These are phyloP conservation scores for Suricata suricatta DNA, from an alignment of 2,113 vertebrate species.

Conservation along the genomic window DNA sequence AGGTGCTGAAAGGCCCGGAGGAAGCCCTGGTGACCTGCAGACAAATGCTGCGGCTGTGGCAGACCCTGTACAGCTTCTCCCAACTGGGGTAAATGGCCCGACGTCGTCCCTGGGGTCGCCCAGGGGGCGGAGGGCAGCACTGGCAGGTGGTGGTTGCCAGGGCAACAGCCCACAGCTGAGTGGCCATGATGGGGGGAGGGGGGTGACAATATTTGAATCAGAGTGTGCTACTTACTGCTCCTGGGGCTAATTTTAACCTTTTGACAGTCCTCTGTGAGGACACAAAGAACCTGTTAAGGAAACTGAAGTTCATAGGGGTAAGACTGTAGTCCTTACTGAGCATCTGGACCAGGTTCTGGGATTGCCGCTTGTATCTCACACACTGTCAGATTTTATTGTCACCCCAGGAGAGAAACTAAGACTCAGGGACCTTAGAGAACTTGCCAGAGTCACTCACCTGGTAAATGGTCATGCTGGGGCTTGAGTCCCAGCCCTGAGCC, in stretches of 20 bases:
- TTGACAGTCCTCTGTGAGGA: background rate
- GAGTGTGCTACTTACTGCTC: background rate
- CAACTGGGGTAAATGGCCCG: constrained; percentile 89
- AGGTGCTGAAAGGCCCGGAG: constrained; percentile 90
- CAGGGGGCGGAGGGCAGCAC: background rate
- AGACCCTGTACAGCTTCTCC: constrained; percentile 88
- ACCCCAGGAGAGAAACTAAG: background rate
- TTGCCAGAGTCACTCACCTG: background rate
- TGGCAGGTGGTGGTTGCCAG: background rate
- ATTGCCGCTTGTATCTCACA: background rate
- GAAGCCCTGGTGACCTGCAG: constrained; percentile 94
- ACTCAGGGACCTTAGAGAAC: background rate
- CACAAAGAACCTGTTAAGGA: background rate
- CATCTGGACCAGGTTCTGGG: background rate
- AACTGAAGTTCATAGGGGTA: background rate
- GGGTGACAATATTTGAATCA: background rate
- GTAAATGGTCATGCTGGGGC: background rate
- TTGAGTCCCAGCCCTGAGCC: background rate
- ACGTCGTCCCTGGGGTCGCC: background rate
- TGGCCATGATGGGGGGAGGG: background rate
- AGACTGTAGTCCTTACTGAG: background rate
- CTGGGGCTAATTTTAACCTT: background rate
- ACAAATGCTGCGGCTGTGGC: constrained; percentile 94
- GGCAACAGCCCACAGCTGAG: background rate
- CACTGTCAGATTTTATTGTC: background rate